phyloP scores from a whole-genome alignment of 2,888 invertebrate genomes.

The Caenorhabditis wallacei region DNA sequence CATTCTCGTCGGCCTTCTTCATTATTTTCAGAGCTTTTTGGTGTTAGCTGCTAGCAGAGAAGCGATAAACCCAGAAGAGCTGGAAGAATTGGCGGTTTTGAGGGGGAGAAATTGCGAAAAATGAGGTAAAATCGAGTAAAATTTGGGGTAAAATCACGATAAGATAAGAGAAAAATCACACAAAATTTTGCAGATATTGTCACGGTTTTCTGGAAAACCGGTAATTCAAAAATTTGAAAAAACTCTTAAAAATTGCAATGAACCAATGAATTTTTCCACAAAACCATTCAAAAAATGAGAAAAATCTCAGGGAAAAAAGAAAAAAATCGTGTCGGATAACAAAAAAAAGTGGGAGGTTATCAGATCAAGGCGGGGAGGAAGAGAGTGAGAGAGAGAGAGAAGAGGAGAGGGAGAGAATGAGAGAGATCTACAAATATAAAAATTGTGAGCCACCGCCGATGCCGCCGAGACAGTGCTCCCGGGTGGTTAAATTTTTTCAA shows the following conservation, averaged over 20 bases:
- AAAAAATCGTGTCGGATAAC: conserved; percentile 37
- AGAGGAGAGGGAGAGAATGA: conserved; percentile 33
- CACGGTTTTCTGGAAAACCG: conserved; percentile 43
- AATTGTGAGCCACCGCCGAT: conserved; percentile 26
- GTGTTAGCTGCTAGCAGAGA: too few species aligned
- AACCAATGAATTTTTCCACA: neutral
- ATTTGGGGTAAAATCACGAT: too few species aligned
- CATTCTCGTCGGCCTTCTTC: conserved; percentile 63
- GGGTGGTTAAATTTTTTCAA: too few species aligned
- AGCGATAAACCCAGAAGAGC: conserved; percentile 48
- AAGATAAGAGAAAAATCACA: conserved; percentile 52
- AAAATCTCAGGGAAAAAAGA: neutral
- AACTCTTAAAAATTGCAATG: too few species aligned
- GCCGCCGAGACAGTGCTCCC: conserved; percentile 9
- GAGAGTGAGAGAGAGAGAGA: neutral
- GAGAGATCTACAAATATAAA: conserved; percentile 65
- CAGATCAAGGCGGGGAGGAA: conserved; percentile 24
- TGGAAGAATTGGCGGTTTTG: neutral
- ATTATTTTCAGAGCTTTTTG: too few species aligned
- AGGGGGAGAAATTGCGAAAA: too few species aligned
- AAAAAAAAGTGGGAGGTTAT: conserved; percentile 34
- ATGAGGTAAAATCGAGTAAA: too few species aligned
- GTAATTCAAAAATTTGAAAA: too few species aligned
- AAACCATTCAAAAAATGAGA: neutral
- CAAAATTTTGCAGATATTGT: conserved; percentile 56